These are phyloP conservation scores for Nomada goodeniana DNA, from an alignment of 2,888 invertebrate species.

Conservation along the genomic window DNA sequence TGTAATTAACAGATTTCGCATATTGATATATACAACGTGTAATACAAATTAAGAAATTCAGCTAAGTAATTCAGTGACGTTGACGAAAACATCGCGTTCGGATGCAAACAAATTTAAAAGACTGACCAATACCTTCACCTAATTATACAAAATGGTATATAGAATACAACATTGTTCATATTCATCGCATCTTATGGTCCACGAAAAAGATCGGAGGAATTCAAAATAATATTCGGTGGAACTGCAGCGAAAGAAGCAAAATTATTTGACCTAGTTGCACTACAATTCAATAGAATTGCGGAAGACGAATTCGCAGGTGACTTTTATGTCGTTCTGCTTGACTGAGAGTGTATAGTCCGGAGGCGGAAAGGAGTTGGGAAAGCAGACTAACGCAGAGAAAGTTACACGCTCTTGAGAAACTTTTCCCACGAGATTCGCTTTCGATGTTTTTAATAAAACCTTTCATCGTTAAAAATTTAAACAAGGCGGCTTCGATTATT, in stretches of 20 bases:
- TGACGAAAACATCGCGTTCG: too few relatives aligned
- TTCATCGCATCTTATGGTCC: neutral
- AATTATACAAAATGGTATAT: too few relatives aligned
- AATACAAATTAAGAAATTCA: neutral
- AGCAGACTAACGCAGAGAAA: slow-evolving; percentile 76
- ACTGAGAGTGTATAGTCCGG: slow-evolving; percentile 68
- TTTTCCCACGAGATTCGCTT: slow-evolving; percentile 78
- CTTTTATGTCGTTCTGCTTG: slow-evolving; percentile 68
- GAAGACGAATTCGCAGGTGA: slow-evolving; percentile 60
- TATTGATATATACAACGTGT: too few relatives aligned
- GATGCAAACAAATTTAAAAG: too few relatives aligned
- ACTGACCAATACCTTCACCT: too few relatives aligned
- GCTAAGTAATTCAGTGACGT: too few relatives aligned
- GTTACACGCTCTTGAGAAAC: slow-evolving; percentile 74
- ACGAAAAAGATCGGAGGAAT: neutral
- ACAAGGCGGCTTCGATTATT: neutral
- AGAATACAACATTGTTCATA: neutral
- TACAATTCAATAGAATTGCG: slow-evolving; percentile 45
- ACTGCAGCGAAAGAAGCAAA: neutral
- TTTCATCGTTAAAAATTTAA: slow-evolving; percentile 25
- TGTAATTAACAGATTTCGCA: too few relatives aligned
- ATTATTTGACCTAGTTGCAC: slow-evolving; percentile 29
- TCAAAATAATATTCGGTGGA: neutral
- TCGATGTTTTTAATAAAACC: slow-evolving; percentile 70
- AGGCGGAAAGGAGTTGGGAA: slow-evolving; percentile 72